A percentile compares a stretch with the other conserved stretches of the same genome.
phyloP scores from a whole-genome alignment of 2,888 invertebrate species.

The Aphrophora alni region DNA sequence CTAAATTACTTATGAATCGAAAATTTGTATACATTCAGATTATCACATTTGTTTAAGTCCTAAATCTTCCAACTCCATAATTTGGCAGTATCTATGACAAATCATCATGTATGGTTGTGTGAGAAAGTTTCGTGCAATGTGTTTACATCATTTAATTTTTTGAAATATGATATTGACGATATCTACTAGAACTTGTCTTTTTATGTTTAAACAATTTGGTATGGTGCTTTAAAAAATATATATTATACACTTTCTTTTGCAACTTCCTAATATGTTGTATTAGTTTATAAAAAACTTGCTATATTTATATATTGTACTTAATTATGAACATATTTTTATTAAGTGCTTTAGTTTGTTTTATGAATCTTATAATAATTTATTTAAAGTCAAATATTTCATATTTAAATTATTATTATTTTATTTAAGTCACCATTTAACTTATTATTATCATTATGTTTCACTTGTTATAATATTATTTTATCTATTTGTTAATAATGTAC shows the following conservation, averaged over 20 bases:
- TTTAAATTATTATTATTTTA: background rate
- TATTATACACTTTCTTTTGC: background rate
- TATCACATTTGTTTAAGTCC: too few species aligned
- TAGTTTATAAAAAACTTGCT: background rate
- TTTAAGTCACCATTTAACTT: background rate
- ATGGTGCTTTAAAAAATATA: too few species aligned
- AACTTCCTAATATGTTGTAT: background rate
- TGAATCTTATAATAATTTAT: background rate
- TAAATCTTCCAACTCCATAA: too few species aligned
- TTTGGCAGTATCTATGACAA: too few species aligned
- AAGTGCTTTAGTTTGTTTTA: background rate
- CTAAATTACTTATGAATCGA: too few species aligned
- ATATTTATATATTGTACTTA: background rate
- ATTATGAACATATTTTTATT: background rate
- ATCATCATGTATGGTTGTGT: too few species aligned
- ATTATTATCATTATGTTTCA: background rate
- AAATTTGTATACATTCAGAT: too few species aligned
- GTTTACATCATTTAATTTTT: too few species aligned
- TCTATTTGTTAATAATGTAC: conserved; percentile 32
- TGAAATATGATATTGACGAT: too few species aligned
- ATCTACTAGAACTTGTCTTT: too few species aligned
- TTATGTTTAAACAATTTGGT: too few species aligned
- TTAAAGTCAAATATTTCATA: background rate
- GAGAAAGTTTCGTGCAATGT: too few species aligned
- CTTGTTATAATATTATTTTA: background rate